phyloP scores from a whole-genome alignment of 1,140 invertebrate species.

The Polypedilum vanderplanki region DNA sequence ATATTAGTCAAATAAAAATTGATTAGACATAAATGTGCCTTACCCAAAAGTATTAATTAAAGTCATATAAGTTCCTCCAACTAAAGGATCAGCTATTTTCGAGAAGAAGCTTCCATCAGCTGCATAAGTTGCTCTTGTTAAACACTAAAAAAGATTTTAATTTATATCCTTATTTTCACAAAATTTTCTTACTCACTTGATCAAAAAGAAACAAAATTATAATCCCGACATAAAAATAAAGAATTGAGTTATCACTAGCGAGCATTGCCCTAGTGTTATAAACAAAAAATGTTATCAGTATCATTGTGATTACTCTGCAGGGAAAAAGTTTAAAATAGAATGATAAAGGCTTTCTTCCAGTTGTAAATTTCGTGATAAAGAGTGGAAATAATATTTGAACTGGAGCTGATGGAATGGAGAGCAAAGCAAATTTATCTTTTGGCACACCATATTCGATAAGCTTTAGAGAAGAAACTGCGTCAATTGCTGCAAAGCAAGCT shows the following conservation, averaged over 20 bases:
- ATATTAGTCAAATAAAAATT: not conserved
- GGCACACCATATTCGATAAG: conserved; percentile 91
- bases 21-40: not conserved
- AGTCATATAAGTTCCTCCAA: conserved; percentile 99
- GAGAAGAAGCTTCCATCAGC: conserved; percentile 59
- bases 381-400: conserved; percentile 91
- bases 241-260: conserved; percentile 58
- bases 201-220: conserved; percentile 70
- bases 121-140: conserved; percentile 62
- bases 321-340: conserved; percentile 87
- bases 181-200: conserved; percentile 69
- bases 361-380: conserved; percentile 79
- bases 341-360: conserved; percentile 79
- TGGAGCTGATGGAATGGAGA: conserved; percentile 88
- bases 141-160: conserved; percentile 37
- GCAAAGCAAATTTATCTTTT: conserved; percentile 86
- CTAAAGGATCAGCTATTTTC: conserved; percentile 70
- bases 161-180: not conserved
- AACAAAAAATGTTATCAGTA: conserved; percentile 75
- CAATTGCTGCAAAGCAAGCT: conserved; percentile 90
- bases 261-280: conserved; percentile 65
- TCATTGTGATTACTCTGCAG: conserved; percentile 74
- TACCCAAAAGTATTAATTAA: conserved; percentile 81
- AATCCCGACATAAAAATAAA: conserved; percentile 64
- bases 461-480: conserved; percentile 91